Evolutionary conservation across 2,888 invertebrate species (phyloP).

Genomic region (Lamellibrachia satsuma): DNA sequence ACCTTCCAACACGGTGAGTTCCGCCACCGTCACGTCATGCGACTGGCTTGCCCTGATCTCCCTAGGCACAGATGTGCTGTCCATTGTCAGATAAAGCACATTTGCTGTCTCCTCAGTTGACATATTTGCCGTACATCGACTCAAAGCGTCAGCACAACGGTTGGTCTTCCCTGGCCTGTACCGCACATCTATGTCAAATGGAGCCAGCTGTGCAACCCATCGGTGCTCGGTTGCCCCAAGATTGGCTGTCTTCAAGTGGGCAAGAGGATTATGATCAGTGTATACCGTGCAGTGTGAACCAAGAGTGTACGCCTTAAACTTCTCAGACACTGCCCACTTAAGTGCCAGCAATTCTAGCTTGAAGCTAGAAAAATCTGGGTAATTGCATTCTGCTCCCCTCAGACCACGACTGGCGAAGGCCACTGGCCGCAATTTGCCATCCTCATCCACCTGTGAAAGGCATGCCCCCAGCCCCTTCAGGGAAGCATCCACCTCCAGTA

Average conservation of each 20-base stretch:
- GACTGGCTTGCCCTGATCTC: background rate
- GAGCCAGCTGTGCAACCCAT: background rate
- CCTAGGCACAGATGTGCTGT: background rate
- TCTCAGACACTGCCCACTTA: background rate
- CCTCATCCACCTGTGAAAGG: background rate
- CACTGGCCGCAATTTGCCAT: background rate
- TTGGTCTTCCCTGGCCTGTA: background rate
- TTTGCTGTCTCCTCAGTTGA: background rate
- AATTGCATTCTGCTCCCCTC: background rate
- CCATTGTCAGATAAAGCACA: background rate
- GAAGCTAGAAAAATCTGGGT: slow-evolving; percentile 17
- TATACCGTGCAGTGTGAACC: background rate
- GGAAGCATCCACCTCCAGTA: background rate
- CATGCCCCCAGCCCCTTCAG: slow-evolving; percentile 14
- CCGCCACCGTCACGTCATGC: background rate
- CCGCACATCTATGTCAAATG: background rate
- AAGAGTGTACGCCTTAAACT: background rate
- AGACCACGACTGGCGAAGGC: background rate
- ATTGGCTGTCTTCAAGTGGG: background rate
- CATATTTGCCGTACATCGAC: background rate
- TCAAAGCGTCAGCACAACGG: background rate
- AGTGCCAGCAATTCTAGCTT: background rate
- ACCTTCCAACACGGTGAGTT: background rate
- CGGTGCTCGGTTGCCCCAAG: slow-evolving; percentile 7
- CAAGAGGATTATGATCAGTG: background rate